Evolutionary conservation across 2,113 vertebrate genomes (phyloP).

Genomic region (Sylvietta virens): DNA sequence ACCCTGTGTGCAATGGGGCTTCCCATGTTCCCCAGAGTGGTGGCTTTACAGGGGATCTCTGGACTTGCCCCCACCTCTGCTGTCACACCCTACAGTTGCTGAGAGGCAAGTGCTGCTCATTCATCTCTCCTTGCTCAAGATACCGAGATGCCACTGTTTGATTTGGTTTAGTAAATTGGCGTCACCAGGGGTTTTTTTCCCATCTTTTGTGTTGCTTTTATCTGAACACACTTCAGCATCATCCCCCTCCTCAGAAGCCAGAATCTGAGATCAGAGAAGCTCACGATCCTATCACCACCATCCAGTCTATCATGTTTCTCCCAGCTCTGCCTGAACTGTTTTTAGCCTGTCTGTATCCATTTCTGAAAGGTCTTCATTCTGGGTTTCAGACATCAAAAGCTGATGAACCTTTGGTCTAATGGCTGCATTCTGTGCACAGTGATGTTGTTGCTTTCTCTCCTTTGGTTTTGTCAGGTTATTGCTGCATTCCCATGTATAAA

Average conservation of each 20-base stretch:
- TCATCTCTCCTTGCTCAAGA: neutral
- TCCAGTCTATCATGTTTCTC: fast-evolving
- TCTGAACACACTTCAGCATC: neutral
- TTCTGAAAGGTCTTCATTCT: neutral
- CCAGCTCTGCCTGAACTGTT: neutral
- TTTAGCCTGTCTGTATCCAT: neutral
- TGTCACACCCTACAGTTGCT: neutral
- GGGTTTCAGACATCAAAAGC: neutral
- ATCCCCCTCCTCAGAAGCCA: neutral
- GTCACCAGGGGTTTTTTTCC: fast-evolving
- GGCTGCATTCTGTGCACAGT: neutral
- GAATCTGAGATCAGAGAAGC: neutral
- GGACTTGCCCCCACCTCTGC: neutral
- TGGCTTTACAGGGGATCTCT: neutral
- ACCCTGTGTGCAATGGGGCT: neutral
- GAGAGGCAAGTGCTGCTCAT: neutral
- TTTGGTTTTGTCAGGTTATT: neutral
- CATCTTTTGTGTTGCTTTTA: neutral
- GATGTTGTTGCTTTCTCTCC: neutral
- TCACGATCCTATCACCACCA: neutral
- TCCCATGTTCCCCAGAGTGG: neutral
- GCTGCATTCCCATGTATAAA: fast-evolving
- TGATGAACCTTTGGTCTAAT: neutral
- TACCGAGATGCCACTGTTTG: neutral
- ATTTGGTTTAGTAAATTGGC: neutral